Evolutionary conservation across 2,797 vertebrate species (phyloP), one percentile per base, ranked within the genome.

Genomic region (Miopithecus talapoin): DNA sequence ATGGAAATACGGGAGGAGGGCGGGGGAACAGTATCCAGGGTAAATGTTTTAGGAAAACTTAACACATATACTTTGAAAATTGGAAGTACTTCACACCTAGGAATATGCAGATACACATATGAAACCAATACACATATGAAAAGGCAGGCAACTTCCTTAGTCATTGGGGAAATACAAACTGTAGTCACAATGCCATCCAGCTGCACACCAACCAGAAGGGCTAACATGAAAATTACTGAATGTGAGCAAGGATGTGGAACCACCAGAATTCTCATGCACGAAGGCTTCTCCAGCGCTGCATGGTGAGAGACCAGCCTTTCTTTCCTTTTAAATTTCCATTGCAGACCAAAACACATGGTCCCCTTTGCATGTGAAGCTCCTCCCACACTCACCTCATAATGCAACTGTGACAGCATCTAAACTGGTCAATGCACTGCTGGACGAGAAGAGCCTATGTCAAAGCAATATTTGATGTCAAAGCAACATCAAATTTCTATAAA

Each of bases 241-340:
- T 7, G 17, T 74, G 14, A 39, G 12, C 39, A 33, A 33, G 79
- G 78, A 5, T 7, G 8, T 5, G 21, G 22, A 4, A 1, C 19
- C 11, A 1, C 19, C 28, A 14, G 41, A 6, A 41, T 19, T 1
- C 36, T 8, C 36, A 10, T 1, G 8, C 36, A 6, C 13, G 2
- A 0, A 13, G 17, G 43, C 33, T 26, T 21, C 95, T 28, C 36
- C 2, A 4, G 74, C 36, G 13, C 0, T 1, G 0, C 0, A 2
- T 3, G 22, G 1, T 22, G 14, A 50, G 17, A 7, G 1, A 2
- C 39, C 43, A 22, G 33, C 6, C 4, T 43, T 9, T 36, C 26
- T 14, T 64, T 21, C 48, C 61, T 55, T 46, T 46, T 43, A 36
- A 17, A 43, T 72, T 39, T 55, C 50, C 68, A 2, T 2, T 10